A percentile compares a stretch with the other conserved stretches of the same genome.
Conservation (phyloP, 2,888 invertebrate genomes). For the Coleophora deauratella region DNA sequence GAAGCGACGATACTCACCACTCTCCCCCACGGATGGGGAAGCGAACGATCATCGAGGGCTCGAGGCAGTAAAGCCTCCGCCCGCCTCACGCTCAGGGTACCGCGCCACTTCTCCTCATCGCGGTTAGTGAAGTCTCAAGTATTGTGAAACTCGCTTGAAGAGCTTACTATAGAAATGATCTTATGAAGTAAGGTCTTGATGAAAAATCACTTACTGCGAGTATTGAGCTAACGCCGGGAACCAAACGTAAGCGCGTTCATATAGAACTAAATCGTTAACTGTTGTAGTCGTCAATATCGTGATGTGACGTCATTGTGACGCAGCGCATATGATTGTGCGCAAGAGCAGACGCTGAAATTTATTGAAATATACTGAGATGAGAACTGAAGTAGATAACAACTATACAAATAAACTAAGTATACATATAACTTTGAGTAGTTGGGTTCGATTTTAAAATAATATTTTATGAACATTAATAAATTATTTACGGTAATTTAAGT, state of each 20-base stretch:
- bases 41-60: conserved; percentile 18
- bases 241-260: background rate
- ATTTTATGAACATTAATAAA: too few relatives aligned
- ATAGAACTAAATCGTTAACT: too few relatives aligned
- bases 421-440: too few relatives aligned
- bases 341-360: too few relatives aligned
- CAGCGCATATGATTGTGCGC: too few relatives aligned
- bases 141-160: conserved; percentile 13
- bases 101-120: conserved; percentile 74
- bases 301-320: too few relatives aligned
- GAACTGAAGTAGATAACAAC: too few relatives aligned
- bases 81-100: conserved; percentile 76
- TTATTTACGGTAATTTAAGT: too few relatives aligned
- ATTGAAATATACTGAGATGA: too few relatives aligned
- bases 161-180: conserved; percentile 16
- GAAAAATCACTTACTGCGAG: background rate
- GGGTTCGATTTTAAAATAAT: too few relatives aligned
- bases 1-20: conserved; percentile 27
- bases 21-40: conserved; percentile 4
- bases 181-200: conserved; percentile 18
- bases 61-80: conserved; percentile 2
- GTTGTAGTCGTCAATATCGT: too few relatives aligned
- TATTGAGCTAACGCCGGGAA: background rate
- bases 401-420: too few relatives aligned
- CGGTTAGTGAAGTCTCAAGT: conserved; percentile 12